Evolutionary conservation across 2,888 invertebrate species (phyloP).

Genomic region (Ernsta delagoae): DNA sequence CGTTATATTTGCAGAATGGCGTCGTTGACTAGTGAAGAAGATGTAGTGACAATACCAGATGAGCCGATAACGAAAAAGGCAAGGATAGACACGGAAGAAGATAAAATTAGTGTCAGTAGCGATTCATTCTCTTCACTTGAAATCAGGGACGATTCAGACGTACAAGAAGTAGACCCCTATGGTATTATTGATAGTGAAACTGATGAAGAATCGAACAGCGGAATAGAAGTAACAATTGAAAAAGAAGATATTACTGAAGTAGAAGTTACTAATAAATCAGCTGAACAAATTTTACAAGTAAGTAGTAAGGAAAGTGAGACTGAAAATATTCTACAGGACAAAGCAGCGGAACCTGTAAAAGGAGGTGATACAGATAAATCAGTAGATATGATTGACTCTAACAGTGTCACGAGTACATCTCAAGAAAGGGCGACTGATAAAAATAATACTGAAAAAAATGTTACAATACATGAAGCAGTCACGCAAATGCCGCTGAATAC

Average conservation of each 20-base stretch:
- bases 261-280: not conserved
- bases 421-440: not conserved
- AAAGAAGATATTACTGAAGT: conserved; percentile 3
- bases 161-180: conserved; percentile 43
- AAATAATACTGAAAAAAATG: conserved; percentile 15
- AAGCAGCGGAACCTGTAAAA: conserved; percentile 14
- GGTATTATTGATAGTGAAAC: conserved; percentile 35
- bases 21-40: conserved; percentile 45
- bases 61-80: conserved; percentile 63
- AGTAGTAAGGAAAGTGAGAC: not conserved
- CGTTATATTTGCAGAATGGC: conserved; percentile 51
- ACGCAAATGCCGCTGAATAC: conserved; percentile 60
- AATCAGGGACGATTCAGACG: conserved; percentile 58
- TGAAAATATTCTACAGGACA: not conserved
- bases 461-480: conserved; percentile 51
- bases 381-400: not conserved
- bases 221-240: conserved; percentile 6
- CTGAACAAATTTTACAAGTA: not conserved
- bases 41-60: conserved; percentile 55
- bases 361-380: conserved; percentile 9
- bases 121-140: conserved; percentile 61
- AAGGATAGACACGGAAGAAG: conserved; percentile 54
- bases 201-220: conserved; percentile 32
- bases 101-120: conserved; percentile 70
- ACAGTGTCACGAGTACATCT: not conserved